A percentile compares a stretch with the other conserved stretches of the same genome.
phyloP scores from a whole-genome alignment of 2,113 vertebrate genomes.

The Thinocorus orbignyianus region DNA sequence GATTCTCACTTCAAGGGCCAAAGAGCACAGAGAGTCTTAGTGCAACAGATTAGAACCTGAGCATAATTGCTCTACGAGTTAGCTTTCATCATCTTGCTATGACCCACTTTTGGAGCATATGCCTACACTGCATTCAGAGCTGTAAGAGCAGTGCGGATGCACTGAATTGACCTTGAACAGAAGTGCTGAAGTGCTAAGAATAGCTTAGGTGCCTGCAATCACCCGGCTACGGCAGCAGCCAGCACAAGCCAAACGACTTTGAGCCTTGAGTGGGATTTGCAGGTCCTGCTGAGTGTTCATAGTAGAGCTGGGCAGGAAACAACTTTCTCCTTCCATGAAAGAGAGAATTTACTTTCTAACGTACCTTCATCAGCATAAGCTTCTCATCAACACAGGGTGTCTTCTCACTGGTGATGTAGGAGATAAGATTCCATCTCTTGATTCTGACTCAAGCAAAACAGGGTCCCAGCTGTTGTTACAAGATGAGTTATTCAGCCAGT shows the following conservation, averaged over 20 bases:
- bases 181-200: constrained; percentile 17
- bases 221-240: neutral
- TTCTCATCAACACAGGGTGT: neutral
- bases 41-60: neutral
- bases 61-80: neutral
- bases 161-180: neutral
- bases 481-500: neutral
- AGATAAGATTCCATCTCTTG: neutral
- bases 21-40: neutral
- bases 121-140: neutral
- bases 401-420: neutral
- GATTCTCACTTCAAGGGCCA: neutral
- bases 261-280: neutral
- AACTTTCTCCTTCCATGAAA: neutral
- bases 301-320: neutral
- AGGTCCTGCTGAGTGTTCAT: neutral
- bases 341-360: neutral
- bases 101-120: constrained; percentile 19
- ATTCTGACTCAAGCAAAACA: neutral
- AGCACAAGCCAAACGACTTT: neutral
- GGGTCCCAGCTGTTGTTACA: neutral
- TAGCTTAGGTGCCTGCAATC: neutral
- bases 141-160: neutral
- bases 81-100: constrained; percentile 14
- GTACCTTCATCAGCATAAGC: neutral